phyloP scores from a whole-genome alignment of 2,113 vertebrate genomes.

The Brienomyrus longianalis region DNA sequence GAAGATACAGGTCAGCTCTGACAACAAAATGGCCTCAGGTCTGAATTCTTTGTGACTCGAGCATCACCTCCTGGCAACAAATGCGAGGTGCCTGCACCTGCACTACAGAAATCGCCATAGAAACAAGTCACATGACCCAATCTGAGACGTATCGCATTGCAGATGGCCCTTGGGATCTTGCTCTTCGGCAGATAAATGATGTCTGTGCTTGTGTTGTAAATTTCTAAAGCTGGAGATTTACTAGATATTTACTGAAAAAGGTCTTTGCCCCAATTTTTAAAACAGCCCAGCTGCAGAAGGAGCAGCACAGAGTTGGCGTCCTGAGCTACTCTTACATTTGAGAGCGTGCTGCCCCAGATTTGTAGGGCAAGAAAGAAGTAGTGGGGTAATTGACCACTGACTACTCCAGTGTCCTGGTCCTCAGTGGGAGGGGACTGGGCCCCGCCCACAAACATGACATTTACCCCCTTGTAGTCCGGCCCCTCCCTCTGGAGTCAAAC shows the following conservation, averaged over 20 bases:
- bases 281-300: background rate
- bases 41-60: background rate
- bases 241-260: background rate
- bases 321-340: background rate
- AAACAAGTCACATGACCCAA: background rate
- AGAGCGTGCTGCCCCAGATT: background rate
- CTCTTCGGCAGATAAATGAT: background rate
- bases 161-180: background rate
- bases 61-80: background rate
- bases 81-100: background rate
- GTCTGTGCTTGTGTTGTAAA: background rate
- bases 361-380: background rate
- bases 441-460: conserved; percentile 7
- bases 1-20: background rate
- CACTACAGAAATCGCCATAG: background rate
- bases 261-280: background rate
- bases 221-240: background rate
- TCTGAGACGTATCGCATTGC: background rate
- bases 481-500: background rate
- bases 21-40: background rate
- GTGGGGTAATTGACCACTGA: background rate
- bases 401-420: background rate
- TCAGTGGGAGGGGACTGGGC: background rate
- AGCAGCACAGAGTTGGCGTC: background rate
- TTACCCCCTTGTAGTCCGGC: background rate